These are phyloP conservation scores for Luidia sarsii DNA, from an alignment of 53 echinoderm and acorn worm genomes.

Conservation along the genomic window DNA sequence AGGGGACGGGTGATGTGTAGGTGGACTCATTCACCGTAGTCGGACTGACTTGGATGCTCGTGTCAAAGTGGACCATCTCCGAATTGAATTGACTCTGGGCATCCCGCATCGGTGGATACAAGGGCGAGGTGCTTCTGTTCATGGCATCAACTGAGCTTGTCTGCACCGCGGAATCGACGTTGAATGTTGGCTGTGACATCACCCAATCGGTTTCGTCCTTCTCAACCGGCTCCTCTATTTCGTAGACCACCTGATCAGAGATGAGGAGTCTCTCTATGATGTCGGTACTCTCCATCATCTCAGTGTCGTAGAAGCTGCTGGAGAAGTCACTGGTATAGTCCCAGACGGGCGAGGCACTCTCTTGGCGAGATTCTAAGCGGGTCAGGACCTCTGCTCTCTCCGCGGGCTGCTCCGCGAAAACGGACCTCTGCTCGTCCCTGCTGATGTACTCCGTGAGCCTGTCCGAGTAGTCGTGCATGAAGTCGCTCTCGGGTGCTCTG, in stretches of 20 bases:
- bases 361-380: background rate
- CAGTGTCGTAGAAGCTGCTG: conserved; percentile 23
- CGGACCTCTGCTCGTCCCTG: conserved; percentile 25
- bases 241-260: background rate
- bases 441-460: conserved; percentile 31
- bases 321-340: conserved; percentile 34
- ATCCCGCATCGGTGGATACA: conserved; percentile 17
- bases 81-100: conserved; percentile 16
- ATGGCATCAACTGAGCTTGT: background rate
- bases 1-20: conserved; percentile 12
- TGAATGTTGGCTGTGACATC: conserved; percentile 11
- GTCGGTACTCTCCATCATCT: conserved; percentile 25
- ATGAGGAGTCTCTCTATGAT: conserved; percentile 24
- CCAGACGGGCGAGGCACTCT: conserved; percentile 28
- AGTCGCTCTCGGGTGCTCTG: conserved; percentile 6
- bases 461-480: conserved; percentile 42
- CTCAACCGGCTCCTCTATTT: conserved; percentile 16
- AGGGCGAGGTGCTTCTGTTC: conserved; percentile 43
- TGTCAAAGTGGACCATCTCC: conserved; percentile 19
- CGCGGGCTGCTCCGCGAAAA: background rate
- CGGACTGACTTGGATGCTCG: conserved; percentile 36
- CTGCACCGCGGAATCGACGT: conserved; percentile 30
- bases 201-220: conserved; percentile 27
- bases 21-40: conserved; percentile 12
- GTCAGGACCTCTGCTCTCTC: background rate